These are phyloP conservation scores for Heliocidaris tuberculata DNA, from an alignment of 35 echinoderm and acorn worm genomes.

Conservation along the genomic window DNA sequence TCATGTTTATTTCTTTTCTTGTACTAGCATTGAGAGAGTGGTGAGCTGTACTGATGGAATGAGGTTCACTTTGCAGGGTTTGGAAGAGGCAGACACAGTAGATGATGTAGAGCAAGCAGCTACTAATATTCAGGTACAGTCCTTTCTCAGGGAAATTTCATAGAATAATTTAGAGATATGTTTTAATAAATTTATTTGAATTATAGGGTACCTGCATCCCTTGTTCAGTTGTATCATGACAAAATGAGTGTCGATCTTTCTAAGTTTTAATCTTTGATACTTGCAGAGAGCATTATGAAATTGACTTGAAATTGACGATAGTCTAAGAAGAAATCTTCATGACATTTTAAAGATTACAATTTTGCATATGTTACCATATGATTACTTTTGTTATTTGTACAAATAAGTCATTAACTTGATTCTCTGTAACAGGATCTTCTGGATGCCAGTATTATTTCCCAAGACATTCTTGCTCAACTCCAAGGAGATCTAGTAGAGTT, in stretches of 20 bases:
- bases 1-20: background rate
- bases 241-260: too few relatives aligned
- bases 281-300: too few relatives aligned
- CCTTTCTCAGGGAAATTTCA: background rate
- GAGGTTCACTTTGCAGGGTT: background rate
- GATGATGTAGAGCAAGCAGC: background rate
- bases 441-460: background rate
- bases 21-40: constrained; percentile 7
- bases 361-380: background rate
- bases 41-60: background rate
- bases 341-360: background rate
- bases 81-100: constrained; percentile 21
- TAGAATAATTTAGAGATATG: too few relatives aligned
- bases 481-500: background rate
- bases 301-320: too few relatives aligned
- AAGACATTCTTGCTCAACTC: background rate
- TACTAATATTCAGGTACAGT: background rate
- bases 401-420: background rate
- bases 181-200: too few relatives aligned
- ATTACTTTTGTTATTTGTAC: background rate
- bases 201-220: too few relatives aligned
- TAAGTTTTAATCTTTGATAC: too few relatives aligned
- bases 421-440: background rate
- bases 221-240: too few relatives aligned
- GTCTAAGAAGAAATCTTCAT: too few relatives aligned